Base-by-base conservation (phyloP, 2,113 vertebrate species). In the Pholis gunnellus region DNA sequence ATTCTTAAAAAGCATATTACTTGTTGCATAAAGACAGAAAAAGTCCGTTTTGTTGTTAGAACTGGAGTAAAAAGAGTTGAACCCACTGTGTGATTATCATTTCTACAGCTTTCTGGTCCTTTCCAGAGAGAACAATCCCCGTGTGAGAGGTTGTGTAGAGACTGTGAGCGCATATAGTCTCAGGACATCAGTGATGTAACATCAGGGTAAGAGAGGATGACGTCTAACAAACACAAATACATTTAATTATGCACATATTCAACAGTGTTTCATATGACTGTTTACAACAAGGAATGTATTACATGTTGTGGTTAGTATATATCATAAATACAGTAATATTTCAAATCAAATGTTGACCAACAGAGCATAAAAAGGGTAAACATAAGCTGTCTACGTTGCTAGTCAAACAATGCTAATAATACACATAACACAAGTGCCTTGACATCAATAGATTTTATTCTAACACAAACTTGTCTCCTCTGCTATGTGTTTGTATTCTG, bases 131-230 rank as follows among this genome's bases (percentile, higher is more conserved):
- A 82, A 67, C 63, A 78, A 78, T 83, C 67, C 36, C 46, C 25
- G 40, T 72, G 56, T 40, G 63, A 71, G 10, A 74, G 59, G 60
- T 14, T 36, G 42, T 56, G 78, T 52, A 56, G 72, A 82, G 76
- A 67, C 36, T 79, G 60, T 48, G 66, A 71, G 75, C 75, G 75
- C 78, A 86, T 76, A 81, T 72, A 79, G 77, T 83, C 78, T 79
- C 70, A 81, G 82, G 73, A 74, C 75, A 78, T 88, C 81, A 59
- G 40, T 92, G 89, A 93, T 90, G 90, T 83, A 92, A 92, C 77
- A 87, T 67, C 81, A 82, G 75, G 61, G 93, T 68, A 93, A 91
- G 78, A 90, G 52, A 69, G 27, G 68, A 82, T 34, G 71, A 77
- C 82, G 59, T 78, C 75, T 76, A 79, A 87, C 66, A 66, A 50